phyloP scores from a whole-genome alignment of 2,797 vertebrate genomes.

The Hypotaenidia okinawae region DNA sequence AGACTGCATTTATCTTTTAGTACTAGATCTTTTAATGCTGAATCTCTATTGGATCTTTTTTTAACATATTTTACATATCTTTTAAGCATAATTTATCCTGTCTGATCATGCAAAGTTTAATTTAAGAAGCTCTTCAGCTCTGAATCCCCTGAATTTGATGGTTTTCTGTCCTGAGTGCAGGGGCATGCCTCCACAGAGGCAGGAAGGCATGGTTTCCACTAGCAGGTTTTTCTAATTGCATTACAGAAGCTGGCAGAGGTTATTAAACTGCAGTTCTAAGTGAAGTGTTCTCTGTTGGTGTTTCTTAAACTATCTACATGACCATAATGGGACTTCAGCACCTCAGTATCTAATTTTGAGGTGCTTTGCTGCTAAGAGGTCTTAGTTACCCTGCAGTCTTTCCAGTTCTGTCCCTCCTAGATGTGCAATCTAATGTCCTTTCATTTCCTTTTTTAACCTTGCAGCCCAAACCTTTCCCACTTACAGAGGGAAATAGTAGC shows the following conservation, averaged over 20 bases:
- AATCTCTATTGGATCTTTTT: background rate
- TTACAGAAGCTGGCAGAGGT: background rate
- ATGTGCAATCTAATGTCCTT: fast-evolving
- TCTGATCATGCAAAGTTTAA: background rate
- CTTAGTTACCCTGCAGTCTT: fast-evolving
- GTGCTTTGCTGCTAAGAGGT: background rate
- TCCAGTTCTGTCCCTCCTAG: background rate
- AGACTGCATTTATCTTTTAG: background rate
- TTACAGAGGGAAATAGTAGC: background rate
- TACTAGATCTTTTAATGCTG: background rate
- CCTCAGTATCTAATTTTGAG: background rate
- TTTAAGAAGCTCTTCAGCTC: background rate
- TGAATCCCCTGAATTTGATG: background rate
- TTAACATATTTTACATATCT: background rate
- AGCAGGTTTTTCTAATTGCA: background rate
- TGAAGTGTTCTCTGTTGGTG: background rate
- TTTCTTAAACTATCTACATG: background rate
- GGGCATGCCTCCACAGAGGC: background rate
- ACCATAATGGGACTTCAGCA: background rate
- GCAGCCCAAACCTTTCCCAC: background rate
- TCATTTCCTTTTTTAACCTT: background rate
- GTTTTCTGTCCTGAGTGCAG: background rate
- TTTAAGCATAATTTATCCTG: background rate
- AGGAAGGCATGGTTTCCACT: background rate
- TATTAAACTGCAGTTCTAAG: background rate